Base-by-base conservation (phyloP, 1,140 invertebrate species). In the Helicoverpa armigera region DNA sequence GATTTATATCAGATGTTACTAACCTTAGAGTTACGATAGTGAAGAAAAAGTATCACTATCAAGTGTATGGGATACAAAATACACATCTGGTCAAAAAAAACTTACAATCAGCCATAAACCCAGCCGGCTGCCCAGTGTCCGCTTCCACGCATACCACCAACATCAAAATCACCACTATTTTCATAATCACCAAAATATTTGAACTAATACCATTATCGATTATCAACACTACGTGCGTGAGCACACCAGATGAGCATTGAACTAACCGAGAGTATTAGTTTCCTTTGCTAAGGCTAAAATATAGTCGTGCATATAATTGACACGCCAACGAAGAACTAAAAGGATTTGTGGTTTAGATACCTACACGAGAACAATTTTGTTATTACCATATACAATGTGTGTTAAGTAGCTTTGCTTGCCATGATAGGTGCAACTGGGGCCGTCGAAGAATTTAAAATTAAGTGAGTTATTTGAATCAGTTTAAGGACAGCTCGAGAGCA, bases 81-180 rank as follows among this genome's bases (percentile, higher is more conserved):
- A 7, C 1, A 3, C 1, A 35, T 35, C 35, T 35, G 35, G 4
- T 65, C 9, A 13, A 54, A 23, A n/a, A 9, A 31, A 53, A 88
- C 88, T 91, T 73, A 90, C 90, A 91, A 50, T 91, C 84, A 7
- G 87, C 83, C 84, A 91, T 88, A 18, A 85, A 85, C 13, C 90
- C 90, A 3, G 83, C 88, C 0, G 90, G 88, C 75, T 79, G 82
- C 23, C 88, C 89, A 31, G 80, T 83, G 67, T 88, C 16, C 0
- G 60, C 69, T 13, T 79, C 78, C 10, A 67, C 16, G 58, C 31
- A 69, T 10, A 80, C 63, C 35, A 43, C 51, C 54, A 63, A 61
- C 78, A 86, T 75, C 31, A 81, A 31, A 65, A 70, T 1, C 48
- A 85, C 53, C 29, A 82, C 53, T 23, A 81, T 50, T 78, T 58